Evolutionary conservation across 2,113 vertebrate genomes (phyloP).

Genomic region (Alaudala cheleensis): DNA sequence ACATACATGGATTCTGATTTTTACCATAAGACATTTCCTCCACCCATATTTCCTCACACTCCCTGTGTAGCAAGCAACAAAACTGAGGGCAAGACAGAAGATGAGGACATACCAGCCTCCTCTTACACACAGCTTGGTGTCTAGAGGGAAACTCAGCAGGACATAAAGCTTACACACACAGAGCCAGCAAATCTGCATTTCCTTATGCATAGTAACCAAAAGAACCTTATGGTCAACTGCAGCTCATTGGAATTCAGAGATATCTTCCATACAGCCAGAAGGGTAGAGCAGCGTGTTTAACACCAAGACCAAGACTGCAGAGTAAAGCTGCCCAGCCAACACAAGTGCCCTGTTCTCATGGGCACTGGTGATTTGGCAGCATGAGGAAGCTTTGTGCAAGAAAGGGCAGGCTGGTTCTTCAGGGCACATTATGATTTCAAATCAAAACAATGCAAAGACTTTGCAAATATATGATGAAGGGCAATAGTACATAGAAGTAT

Average conservation of each 20-base stretch:
- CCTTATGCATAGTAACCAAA: not conserved
- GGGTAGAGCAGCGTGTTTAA: not conserved
- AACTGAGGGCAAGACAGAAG: not conserved
- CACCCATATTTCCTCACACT: not conserved
- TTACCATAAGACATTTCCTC: not conserved
- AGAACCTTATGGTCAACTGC: not conserved
- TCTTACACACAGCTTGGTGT: not conserved
- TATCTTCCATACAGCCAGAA: not conserved
- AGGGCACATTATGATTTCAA: not conserved
- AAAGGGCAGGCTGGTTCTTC: not conserved
- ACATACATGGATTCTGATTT: not conserved
- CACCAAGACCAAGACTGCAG: not conserved
- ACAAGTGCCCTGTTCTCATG: rapidly evolving
- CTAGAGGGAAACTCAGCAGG: not conserved
- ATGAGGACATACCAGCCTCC: not conserved
- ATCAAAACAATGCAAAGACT: not conserved
- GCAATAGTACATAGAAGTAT: not conserved
- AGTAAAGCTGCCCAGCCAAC: not conserved
- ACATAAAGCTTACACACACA: not conserved
- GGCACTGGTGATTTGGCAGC: not conserved
- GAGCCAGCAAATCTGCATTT: not conserved
- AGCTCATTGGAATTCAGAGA: not conserved
- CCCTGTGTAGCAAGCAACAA: rapidly evolving
- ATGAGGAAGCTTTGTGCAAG: not conserved
- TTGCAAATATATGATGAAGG: not conserved